phyloP scores from a whole-genome alignment of 2,888 invertebrate genomes.

The Epicampocera succincta region DNA sequence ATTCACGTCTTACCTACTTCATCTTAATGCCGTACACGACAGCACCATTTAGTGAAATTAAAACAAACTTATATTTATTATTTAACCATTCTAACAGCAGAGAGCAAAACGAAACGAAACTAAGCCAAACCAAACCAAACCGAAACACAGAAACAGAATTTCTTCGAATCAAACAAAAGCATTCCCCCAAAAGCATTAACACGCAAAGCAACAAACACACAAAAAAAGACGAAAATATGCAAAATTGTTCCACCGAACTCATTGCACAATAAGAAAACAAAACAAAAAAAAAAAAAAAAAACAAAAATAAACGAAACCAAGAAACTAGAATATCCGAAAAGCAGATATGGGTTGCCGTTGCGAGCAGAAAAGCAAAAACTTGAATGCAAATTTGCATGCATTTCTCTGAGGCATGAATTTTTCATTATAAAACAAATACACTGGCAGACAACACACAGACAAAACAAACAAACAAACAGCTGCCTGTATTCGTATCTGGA shows the following conservation, averaged over 20 bases:
- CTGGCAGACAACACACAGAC: conserved; percentile 5
- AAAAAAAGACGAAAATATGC: background rate
- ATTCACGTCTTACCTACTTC: no score
- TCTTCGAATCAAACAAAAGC: background rate
- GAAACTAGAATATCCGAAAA: no score
- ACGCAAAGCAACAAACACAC: background rate
- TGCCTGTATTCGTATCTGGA: background rate
- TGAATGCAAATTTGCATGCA: conserved; percentile 57
- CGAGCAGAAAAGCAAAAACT: conserved; percentile 41
- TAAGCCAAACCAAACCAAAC: no score
- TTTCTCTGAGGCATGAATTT: conserved; percentile 65
- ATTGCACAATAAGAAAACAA: background rate
- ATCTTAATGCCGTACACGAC: background rate
- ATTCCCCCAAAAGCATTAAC: conserved; percentile 17
- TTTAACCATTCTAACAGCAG: background rate
- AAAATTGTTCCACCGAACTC: conserved; percentile 21
- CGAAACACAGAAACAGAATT: no score
- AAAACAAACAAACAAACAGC: conserved; percentile 18
- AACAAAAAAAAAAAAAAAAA: conserved; percentile 12
- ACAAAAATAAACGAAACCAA: conserved; percentile 9
- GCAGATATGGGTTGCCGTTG: conserved; percentile 44
- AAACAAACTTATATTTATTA: background rate
- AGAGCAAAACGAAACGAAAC: no score
- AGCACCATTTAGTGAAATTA: conserved; percentile 3
- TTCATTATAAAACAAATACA: conserved; percentile 61